phyloP scores from a whole-genome alignment of 2,888 invertebrate species.

The Tachina lurida region DNA sequence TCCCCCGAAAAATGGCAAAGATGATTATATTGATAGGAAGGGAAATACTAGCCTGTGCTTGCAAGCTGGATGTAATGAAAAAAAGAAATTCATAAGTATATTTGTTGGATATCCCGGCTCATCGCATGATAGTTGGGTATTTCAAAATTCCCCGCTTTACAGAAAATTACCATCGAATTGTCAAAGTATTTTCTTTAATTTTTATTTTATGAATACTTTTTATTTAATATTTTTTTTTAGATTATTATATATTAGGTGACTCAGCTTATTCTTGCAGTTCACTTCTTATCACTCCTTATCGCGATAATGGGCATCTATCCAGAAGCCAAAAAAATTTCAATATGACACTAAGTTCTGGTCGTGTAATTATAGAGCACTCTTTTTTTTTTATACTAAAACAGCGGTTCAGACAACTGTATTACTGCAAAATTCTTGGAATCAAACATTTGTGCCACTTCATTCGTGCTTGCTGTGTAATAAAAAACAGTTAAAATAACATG shows the following conservation, averaged over 20 bases:
- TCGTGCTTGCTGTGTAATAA: slow-evolving; percentile 55
- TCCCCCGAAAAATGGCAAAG: too few relatives aligned
- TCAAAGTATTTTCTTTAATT: slow-evolving; percentile 11
- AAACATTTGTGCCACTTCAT: slow-evolving; percentile 55
- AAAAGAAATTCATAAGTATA: too few relatives aligned
- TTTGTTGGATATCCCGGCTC: too few relatives aligned
- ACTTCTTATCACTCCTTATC: slow-evolving; percentile 52
- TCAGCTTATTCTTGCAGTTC: slow-evolving; percentile 59
- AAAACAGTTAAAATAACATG: too few relatives aligned
- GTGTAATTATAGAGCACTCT: slow-evolving; percentile 15
- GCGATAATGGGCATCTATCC: slow-evolving; percentile 50
- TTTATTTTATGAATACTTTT: slow-evolving; percentile 6
- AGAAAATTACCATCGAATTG: slow-evolving; percentile 15
- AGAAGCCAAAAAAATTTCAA: slow-evolving; percentile 58
- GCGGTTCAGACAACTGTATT: slow-evolving; percentile 46
- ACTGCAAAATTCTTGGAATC: slow-evolving; percentile 45
- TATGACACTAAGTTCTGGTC: slow-evolving; percentile 46
- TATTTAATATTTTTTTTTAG: slow-evolving; percentile 37
- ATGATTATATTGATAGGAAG: too few relatives aligned
- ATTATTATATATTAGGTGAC: slow-evolving; percentile 57
- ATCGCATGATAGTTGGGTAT: too few relatives aligned
- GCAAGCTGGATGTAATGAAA: too few relatives aligned
- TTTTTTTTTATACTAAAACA: slow-evolving; percentile 46
- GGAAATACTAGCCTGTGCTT: too few relatives aligned
- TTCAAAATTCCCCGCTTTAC: slow-evolving; percentile 37